A percentile compares a stretch with the other conserved stretches of the same genome.
These are phyloP conservation scores for Galerucella pusilla DNA, from an alignment of 2,888 invertebrate genomes.

Conservation along the genomic window DNA sequence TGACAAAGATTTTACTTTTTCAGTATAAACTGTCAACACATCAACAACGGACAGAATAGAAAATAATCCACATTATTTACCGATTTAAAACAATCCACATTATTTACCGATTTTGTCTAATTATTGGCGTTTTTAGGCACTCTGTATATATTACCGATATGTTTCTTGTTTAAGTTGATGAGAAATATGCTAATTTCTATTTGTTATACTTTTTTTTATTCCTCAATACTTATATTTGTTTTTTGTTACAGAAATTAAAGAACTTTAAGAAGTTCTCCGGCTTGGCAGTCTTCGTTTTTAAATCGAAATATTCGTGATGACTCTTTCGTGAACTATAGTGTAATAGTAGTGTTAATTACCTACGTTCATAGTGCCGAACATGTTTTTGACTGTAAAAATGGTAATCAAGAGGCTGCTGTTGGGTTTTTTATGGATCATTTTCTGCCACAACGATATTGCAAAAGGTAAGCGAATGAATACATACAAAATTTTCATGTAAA, in stretches of 20 bases:
- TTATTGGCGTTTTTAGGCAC: too few species aligned
- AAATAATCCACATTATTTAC: too few species aligned
- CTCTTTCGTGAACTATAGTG: slow-evolving; percentile 20
- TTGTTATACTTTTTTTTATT: background rate
- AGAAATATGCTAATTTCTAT: background rate
- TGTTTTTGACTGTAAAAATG: slow-evolving; percentile 29
- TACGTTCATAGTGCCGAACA: slow-evolving; percentile 8
- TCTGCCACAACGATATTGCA: slow-evolving; percentile 20
- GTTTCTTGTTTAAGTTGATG: too few species aligned
- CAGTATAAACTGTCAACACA: too few species aligned
- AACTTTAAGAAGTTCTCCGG: background rate
- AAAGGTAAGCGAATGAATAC: slow-evolving; percentile 28
- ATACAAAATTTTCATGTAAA: too few species aligned
- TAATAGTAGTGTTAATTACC: slow-evolving; percentile 22
- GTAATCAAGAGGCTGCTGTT: slow-evolving; percentile 20
- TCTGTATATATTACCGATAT: too few species aligned
- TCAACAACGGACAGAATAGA: too few species aligned
- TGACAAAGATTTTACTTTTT: too few species aligned
- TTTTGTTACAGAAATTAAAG: background rate
- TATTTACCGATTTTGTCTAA: too few species aligned
- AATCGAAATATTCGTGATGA: slow-evolving; percentile 13
- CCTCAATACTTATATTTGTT: background rate
- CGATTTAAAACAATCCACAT: too few species aligned
- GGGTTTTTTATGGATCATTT: slow-evolving; percentile 26
- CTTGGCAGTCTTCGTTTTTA: background rate